Base-by-base conservation (phyloP, 2,113 vertebrate species). In the Gambusia holbrooki region DNA sequence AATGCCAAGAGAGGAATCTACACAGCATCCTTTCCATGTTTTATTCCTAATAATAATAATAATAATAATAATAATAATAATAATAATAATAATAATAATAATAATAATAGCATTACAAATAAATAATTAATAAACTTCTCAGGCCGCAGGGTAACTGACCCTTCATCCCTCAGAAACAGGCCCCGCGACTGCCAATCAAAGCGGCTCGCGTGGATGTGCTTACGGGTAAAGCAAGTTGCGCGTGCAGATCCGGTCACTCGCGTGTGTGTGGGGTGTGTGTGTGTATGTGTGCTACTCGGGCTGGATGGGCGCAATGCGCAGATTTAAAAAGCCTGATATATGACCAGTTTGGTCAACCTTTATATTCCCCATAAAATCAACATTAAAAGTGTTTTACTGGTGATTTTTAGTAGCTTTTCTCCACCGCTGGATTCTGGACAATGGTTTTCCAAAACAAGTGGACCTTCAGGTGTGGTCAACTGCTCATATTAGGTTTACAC, bases 1-100 rank as follows among this genome's bases (percentile, higher is more conserved):
- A 98, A 98, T 98, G 97, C 96, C 96, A 98, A 98, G 96, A 97
- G 96, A 95, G 95, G 95, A 93, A 94, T 92, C 92, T 94, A 89
- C 92, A 93, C 82, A 93, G 93, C 94, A 87, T 90, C 96, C 76
- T 67, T 75, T 84, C 83, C 76, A 76, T 69, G 5, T 48, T 48
- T 48, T 48, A 48, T 19, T 48, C 45, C 45, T 7, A 5, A 48
- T 17, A 19, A 7, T 48, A 48, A 19, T 37, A 37, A 37, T 37
- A 37, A 37, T 33, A 33, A 6, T 32, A 1, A 32, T 5, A 33
- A 33, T 6, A 33, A 33, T 33, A 33, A 33, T 32, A 33, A 6
- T 1, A 33, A 6, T 33, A 33, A 33, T 33, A 33, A 7, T 37
- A 37, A 37, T 37, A 11, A 11, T 37, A 37, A 6, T 48, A 48